Conservation (phyloP, 2,113 vertebrate species). For the Anolis sagrei region DNA sequence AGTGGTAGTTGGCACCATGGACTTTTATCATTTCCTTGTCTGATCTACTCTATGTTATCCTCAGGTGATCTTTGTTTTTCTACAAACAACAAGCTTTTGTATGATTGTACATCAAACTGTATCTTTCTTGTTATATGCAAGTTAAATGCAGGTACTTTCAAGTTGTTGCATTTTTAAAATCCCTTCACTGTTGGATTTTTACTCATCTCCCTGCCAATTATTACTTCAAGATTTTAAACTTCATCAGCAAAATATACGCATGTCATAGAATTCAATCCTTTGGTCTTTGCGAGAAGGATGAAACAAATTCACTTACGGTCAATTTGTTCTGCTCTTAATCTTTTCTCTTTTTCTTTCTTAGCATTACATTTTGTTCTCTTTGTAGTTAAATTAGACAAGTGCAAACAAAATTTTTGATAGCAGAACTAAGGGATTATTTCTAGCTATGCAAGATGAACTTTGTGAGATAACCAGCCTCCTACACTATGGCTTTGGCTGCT, state of each 20-base stretch:
- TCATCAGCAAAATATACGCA: conserved; percentile 12
- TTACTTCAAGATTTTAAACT: conserved; percentile 19
- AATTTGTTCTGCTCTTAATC: conserved; percentile 25
- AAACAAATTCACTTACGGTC: conserved; percentile 30
- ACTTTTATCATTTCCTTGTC: not conserved
- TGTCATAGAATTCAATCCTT: conserved; percentile 1
- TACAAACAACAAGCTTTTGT: not conserved
- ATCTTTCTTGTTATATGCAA: not conserved
- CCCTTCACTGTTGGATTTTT: not conserved
- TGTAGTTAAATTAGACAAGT: conserved; percentile 41
- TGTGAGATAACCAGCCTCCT: conserved; percentile 35
- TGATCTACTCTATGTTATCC: not conserved
- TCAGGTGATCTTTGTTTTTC: not conserved
- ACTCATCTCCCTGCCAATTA: not conserved
- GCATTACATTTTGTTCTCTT: conserved; percentile 21
- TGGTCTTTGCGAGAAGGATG: conserved; percentile 7
- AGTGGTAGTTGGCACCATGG: not conserved
- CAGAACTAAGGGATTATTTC: conserved; percentile 44
- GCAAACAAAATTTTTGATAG: conserved; percentile 35
- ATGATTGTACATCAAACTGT: not conserved
- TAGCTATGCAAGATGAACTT: conserved; percentile 35
- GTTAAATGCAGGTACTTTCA: not conserved
- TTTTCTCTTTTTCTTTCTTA: conserved; percentile 12
- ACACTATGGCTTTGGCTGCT: conserved; percentile 40
- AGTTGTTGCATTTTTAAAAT: not conserved